These are phyloP conservation scores for Theretra japonica DNA, from an alignment of 2,888 invertebrate species.

Conservation along the genomic window DNA sequence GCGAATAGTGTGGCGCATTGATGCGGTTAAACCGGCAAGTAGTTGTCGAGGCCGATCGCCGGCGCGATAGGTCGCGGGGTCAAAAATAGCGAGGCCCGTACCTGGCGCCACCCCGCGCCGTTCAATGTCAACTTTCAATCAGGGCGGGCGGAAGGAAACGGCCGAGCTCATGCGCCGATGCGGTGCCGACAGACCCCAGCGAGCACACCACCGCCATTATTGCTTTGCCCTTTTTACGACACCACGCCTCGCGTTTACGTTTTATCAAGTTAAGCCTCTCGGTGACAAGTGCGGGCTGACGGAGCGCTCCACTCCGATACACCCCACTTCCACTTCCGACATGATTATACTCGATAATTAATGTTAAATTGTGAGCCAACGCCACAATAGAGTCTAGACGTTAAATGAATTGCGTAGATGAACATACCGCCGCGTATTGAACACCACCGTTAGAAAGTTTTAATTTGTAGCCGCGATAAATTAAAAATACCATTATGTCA, in stretches of 20 bases:
- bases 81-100: constrained; percentile 81
- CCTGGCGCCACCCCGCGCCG: constrained; percentile 79
- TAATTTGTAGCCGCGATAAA: constrained; percentile 33
- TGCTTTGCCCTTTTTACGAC: constrained; percentile 69
- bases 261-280: constrained; percentile 70
- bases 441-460: constrained; percentile 27
- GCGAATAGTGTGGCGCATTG: constrained; percentile 74
- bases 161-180: constrained; percentile 70
- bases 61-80: constrained; percentile 80
- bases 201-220: constrained; percentile 66
- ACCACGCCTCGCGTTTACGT: constrained; percentile 67
- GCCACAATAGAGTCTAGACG: constrained; percentile 29
- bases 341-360: constrained; percentile 45
- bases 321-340: constrained; percentile 38
- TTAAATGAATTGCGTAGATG: constrained; percentile 28
- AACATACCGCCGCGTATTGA: constrained; percentile 29
- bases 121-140: constrained; percentile 84
- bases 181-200: constrained; percentile 49
- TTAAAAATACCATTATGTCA: constrained; percentile 38
- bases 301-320: constrained; percentile 48
- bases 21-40: constrained; percentile 79
- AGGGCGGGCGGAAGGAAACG: constrained; percentile 77
- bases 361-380: constrained; percentile 32
- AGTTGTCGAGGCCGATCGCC: constrained; percentile 80
- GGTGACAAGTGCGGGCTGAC: constrained; percentile 57